A percentile compares a stretch with the other conserved stretches of the same genome.
phyloP scores from a whole-genome alignment of 2,888 invertebrate genomes.

The Belgica antarctica region DNA sequence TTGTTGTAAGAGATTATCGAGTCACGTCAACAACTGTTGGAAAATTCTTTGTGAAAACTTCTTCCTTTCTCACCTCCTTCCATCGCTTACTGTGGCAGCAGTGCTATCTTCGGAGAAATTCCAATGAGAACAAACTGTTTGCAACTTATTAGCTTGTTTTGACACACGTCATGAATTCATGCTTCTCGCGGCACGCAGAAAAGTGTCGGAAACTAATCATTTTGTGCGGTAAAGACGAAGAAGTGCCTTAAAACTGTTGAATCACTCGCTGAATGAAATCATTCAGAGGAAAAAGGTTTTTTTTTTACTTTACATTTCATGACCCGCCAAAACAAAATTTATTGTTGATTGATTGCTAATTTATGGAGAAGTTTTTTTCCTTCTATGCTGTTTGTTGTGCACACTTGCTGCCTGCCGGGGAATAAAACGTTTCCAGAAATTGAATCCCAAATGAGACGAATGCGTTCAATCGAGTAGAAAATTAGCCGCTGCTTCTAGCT shows the following conservation, averaged over 20 bases:
- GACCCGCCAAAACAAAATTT: constrained; percentile 17
- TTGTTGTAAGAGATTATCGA: not conserved
- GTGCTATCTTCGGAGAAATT: not conserved
- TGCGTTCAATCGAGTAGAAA: constrained; percentile 15
- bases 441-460: constrained; percentile 9
- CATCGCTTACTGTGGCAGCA: no score
- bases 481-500: constrained; percentile 4
- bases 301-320: not conserved
- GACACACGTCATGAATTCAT: constrained; percentile 4
- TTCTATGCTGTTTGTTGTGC: not conserved
- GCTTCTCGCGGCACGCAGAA: not conserved
- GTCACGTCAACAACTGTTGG: not conserved
- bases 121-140: not conserved
- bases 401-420: not conserved
- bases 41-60: not conserved
- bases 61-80: not conserved
- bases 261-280: constrained; percentile 35
- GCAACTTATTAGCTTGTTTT: constrained; percentile 14
- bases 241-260: constrained; percentile 32
- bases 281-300: constrained; percentile 33
- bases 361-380: constrained; percentile 26
- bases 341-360: constrained; percentile 41
- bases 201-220: constrained; percentile 12
- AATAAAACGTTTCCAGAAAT: constrained; percentile 9
- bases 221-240: constrained; percentile 10